Conservation (phyloP, 2,113 vertebrate species). For the Salvelinus fontinalis region DNA sequence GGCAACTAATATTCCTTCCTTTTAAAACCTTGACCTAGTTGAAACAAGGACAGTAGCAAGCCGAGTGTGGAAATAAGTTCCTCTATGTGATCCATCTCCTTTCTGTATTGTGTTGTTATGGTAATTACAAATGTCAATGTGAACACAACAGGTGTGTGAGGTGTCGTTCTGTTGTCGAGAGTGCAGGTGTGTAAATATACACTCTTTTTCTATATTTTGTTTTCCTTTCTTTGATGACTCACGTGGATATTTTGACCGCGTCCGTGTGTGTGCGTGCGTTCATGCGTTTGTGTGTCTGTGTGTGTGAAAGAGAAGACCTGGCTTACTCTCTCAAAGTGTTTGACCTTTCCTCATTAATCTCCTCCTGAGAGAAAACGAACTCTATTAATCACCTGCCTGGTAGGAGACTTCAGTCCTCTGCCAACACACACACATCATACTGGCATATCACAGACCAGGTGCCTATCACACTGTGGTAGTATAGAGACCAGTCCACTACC, state of each 20-base stretch:
- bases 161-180: background rate
- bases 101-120: constrained; percentile 16
- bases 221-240: background rate
- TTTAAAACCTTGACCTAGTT: too few species aligned
- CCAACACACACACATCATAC: too few species aligned
- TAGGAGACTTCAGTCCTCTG: constrained; percentile 34
- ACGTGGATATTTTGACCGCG: background rate
- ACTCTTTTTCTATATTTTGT: background rate
- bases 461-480: too few species aligned
- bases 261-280: background rate
- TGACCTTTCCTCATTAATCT: constrained; percentile 66
- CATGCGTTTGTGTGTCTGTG: background rate
- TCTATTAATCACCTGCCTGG: constrained; percentile 59
- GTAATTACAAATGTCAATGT: constrained; percentile 19
- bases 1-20: too few species aligned
- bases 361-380: constrained; percentile 59
- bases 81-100: too few species aligned
- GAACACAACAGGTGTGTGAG: constrained; percentile 1
- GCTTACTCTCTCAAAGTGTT: constrained; percentile 26
- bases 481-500: too few species aligned
- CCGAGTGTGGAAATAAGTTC: too few species aligned
- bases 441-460: too few species aligned
- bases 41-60: too few species aligned
- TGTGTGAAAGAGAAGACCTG: constrained; percentile 16
- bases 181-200: background rate